Percentiles rank a stretch among this genome's conserved stretches.
phyloP scores from a whole-genome alignment of 2,113 vertebrate species.

The Gyps fulvus region DNA sequence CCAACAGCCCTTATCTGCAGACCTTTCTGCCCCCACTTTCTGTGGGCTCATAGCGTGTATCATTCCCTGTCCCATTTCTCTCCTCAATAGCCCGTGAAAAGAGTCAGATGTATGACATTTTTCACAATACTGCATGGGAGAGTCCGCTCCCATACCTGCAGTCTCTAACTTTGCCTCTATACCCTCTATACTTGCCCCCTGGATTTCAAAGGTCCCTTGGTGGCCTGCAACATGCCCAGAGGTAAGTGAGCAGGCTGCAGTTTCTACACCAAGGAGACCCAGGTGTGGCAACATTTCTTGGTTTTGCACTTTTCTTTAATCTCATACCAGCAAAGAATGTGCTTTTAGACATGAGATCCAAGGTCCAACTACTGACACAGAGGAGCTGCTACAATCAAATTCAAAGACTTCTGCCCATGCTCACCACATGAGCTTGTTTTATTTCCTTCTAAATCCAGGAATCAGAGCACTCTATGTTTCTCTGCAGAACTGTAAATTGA shows the following conservation, averaged over 20 bases:
- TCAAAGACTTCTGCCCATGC: neutral
- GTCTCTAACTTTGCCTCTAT: neutral
- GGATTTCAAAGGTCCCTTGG: neutral
- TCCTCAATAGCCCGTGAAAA: neutral
- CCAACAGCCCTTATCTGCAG: neutral
- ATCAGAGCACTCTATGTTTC: neutral
- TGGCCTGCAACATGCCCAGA: neutral
- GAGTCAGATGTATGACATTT: neutral
- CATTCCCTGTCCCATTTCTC: neutral
- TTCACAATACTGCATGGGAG: neutral
- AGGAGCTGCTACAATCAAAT: neutral
- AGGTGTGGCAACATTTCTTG: neutral
- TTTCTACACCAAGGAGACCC: neutral
- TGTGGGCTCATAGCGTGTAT: fast-evolving
- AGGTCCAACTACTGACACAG: neutral
- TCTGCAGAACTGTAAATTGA: constrained; percentile 5
- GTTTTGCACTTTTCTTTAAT: neutral
- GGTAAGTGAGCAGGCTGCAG: neutral
- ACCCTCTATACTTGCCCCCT: fast-evolving
- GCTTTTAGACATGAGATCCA: neutral
- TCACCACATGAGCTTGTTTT: neutral
- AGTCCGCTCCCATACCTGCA: neutral
- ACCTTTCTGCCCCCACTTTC: neutral
- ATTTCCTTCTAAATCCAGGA: neutral
- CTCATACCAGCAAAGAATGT: neutral